Evolutionary conservation across 2,797 vertebrate species (phyloP).

Genomic region (Bryconaethiops microstoma): DNA sequence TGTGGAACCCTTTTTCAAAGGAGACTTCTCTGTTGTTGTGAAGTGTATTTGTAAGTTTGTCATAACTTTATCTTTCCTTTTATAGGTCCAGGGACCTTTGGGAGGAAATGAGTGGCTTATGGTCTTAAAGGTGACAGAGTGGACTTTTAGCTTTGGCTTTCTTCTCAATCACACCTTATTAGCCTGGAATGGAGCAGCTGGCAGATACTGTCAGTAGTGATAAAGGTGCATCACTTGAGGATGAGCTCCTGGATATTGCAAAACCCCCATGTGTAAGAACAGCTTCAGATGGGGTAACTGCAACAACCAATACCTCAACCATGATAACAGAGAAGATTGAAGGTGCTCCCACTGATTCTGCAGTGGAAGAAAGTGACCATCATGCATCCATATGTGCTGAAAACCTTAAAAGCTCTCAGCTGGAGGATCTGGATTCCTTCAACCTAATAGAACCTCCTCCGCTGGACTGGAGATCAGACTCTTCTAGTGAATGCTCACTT

Average conservation of each 20-base stretch:
- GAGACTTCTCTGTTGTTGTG: no score
- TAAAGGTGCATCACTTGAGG: not conserved
- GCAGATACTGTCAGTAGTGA: not conserved
- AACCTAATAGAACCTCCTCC: conserved; percentile 77
- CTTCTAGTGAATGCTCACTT: conserved; percentile 72
- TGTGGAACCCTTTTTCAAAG: no score
- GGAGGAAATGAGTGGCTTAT: conserved; percentile 17
- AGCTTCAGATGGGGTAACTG: not conserved
- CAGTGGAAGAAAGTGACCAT: not conserved
- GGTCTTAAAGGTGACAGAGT: not conserved
- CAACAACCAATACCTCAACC: not conserved
- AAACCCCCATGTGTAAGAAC: not conserved
- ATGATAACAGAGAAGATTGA: not conserved
- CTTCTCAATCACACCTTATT: not conserved
- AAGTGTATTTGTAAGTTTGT: not conserved
- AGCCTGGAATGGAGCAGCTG: conserved; percentile 31
- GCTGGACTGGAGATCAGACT: conserved; percentile 81
- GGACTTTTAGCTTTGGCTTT: not conserved
- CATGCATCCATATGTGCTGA: not conserved
- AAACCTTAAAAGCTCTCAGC: conserved; percentile 41
- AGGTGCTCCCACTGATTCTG: not conserved
- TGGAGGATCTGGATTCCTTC: conserved; percentile 72
- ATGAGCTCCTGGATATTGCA: conserved; percentile 7
- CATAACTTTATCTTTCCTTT: not conserved
- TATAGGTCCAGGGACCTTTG: not conserved